phyloP scores from a whole-genome alignment of 1,140 invertebrate genomes.

The Psilanteris sp. region DNA sequence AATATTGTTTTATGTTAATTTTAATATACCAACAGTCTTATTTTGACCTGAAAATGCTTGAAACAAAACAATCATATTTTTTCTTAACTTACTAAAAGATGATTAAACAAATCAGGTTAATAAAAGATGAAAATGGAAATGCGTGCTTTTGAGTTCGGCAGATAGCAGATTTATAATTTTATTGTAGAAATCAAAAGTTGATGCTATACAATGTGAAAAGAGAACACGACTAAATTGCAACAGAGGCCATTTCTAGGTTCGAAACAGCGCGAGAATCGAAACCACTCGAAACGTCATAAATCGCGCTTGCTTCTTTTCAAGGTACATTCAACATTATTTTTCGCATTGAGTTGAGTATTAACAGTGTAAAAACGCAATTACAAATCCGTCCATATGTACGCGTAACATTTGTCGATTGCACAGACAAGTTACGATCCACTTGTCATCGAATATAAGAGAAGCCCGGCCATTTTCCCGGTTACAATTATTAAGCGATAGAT shows the following conservation, averaged over 20 bases:
- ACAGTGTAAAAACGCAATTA: constrained; percentile 59
- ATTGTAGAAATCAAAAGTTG: constrained; percentile 55
- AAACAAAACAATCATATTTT: no score
- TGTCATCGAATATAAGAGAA: constrained; percentile 38
- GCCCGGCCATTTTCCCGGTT: constrained; percentile 31
- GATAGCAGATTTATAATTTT: constrained; percentile 58
- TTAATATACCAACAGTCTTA: no score
- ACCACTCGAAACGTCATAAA: constrained; percentile 16
- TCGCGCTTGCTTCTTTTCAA: constrained; percentile 36
- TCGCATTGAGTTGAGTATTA: constrained; percentile 52
- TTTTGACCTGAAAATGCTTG: no score
- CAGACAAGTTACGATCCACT: constrained; percentile 47
- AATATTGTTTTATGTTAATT: no score
- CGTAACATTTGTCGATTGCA: constrained; percentile 49
- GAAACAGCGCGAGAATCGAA: constrained; percentile 46
- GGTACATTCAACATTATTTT: constrained; percentile 48
- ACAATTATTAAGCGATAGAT: constrained; percentile 45
- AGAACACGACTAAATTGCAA: constrained; percentile 61
- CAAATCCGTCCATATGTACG: constrained; percentile 50
- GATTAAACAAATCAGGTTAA: constrained; percentile 6
- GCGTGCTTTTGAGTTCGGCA: constrained; percentile 41
- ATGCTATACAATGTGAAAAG: constrained; percentile 62
- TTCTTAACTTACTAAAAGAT: no score
- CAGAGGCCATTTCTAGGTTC: constrained; percentile 51
- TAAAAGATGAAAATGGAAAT: constrained; percentile 52